Base-by-base conservation (phyloP, 2,888 invertebrate species). In the Aphidius colemani region DNA sequence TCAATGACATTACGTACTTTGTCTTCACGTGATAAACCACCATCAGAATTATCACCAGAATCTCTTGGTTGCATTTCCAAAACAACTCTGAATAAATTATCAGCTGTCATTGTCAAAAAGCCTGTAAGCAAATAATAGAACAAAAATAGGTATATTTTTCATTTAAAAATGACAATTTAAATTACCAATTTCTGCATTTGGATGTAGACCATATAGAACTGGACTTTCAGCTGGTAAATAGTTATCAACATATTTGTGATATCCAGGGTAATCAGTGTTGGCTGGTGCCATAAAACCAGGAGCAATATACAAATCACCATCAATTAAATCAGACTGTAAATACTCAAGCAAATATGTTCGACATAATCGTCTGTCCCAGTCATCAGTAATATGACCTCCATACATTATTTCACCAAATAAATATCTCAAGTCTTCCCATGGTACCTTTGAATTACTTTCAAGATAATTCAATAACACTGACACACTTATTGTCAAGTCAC, bases 361-460 rank as follows among this genome's bases (percentile, higher is more conserved):
- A 76, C 96, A 97, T 5, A 97, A 86, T 48, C 93, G 85, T 55
- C 96, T 85, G 81, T 97, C 96, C 95, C 96, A 96, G 81, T 97
- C 96, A 77, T 97, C 96, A 0, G 96, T 96, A 74, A 97, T 96
- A 78, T 97, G 97, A 0, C 97, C 97, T 1, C 96, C 96, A 77
- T 97, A 97, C 96, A 97, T 96, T 72, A 97, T 97, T 84, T 97
- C 96, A 0, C 96, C 97, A 78, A 97, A 96, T 18, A 97, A 85
- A 81, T 96, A 97, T 1, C 96, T 88, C 72, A 97, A 83, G 84
- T 97, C 96, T 81, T 96, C 96, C 94, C 95, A 97, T 0, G 96
- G 96, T 7, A 96, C 92, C 71, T 90, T 89, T 50, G 87, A 88
- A 75, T 94, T 95, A 61, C 90, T 93, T 78, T 97, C 96, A 78